Evolutionary conservation across 2,113 vertebrate genomes (phyloP).

Genomic region (Ctenomys sociabilis): DNA sequence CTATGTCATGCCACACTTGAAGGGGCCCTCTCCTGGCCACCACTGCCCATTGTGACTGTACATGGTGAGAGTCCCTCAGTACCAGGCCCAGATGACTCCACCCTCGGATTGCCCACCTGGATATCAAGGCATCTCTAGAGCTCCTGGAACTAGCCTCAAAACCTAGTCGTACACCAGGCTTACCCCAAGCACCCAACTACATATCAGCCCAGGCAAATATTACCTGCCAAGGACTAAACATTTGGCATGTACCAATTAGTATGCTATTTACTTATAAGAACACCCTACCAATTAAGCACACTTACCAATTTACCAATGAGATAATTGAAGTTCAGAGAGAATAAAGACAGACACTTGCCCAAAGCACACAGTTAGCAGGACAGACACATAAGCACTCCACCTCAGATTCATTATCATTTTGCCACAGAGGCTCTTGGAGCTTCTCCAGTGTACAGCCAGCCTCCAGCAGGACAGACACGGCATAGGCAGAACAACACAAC

Average conservation of each 20-base stretch:
- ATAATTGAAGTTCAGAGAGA: constrained; percentile 36
- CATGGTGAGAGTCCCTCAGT: background rate
- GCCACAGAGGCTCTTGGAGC: background rate
- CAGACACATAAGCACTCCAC: background rate
- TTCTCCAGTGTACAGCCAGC: constrained; percentile 12
- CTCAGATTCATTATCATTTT: background rate
- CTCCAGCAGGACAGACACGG: background rate
- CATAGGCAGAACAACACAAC: background rate
- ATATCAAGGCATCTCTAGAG: background rate
- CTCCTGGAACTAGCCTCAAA: background rate
- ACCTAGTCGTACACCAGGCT: background rate
- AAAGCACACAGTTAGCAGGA: constrained; percentile 38
- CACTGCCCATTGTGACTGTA: background rate
- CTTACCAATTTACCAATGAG: background rate
- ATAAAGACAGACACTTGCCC: background rate
- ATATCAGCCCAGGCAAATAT: background rate
- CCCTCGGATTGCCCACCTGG: background rate
- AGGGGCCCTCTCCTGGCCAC: background rate
- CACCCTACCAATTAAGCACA: background rate
- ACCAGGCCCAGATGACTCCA: background rate
- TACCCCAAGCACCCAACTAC: background rate
- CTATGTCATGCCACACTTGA: background rate
- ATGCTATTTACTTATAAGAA: background rate
- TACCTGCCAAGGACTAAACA: background rate
- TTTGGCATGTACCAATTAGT: background rate